These are phyloP conservation scores for Conomelus anceps DNA, from an alignment of 2,888 invertebrate genomes.

Conservation along the genomic window DNA sequence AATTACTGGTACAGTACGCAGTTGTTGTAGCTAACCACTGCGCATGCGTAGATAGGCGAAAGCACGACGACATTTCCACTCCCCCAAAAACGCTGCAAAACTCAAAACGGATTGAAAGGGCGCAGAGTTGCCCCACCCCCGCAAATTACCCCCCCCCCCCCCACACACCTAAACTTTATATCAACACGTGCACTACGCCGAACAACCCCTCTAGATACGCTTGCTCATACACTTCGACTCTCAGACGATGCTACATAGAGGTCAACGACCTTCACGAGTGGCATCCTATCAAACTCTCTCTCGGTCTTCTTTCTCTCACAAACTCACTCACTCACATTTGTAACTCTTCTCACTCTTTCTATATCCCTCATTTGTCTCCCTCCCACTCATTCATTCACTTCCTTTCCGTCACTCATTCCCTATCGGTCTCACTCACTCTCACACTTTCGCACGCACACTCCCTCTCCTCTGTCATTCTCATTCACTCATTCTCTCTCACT, in stretches of 20 bases:
- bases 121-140: slow-evolving; percentile 24
- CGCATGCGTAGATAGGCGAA: background rate
- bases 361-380: background rate
- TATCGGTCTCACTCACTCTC: background rate
- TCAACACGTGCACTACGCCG: background rate
- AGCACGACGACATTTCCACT: background rate
- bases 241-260: background rate
- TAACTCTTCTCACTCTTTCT: background rate
- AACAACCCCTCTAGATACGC: background rate
- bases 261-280: background rate
- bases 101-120: background rate
- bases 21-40: background rate
- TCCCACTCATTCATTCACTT: too few relatives aligned
- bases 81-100: background rate
- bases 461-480: too few relatives aligned
- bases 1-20: background rate
- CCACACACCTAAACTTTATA: slow-evolving; percentile 22
- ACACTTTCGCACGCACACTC: too few relatives aligned
- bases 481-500: too few relatives aligned
- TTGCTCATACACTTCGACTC: background rate
- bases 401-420: too few relatives aligned
- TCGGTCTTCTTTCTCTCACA: background rate
- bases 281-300: too few relatives aligned
- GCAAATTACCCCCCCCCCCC: slow-evolving; percentile 26
- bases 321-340: background rate